Conservation (phyloP, 2,888 invertebrate genomes). For the Schizotus pectinicornis region DNA sequence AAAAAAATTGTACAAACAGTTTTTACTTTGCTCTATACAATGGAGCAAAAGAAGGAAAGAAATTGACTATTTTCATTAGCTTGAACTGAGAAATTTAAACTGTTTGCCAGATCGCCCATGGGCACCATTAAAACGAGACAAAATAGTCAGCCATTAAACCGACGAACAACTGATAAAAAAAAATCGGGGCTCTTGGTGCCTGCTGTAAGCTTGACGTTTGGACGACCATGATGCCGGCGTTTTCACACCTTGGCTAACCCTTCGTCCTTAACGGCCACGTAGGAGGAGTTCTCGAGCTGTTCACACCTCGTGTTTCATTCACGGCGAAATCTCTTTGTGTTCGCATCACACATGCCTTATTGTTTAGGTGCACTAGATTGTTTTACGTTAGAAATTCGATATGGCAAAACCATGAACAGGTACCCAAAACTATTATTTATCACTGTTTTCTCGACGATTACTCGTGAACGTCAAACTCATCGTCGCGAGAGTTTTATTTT, state of each 20-base stretch:
- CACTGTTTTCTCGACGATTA: not conserved
- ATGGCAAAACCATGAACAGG: constrained; percentile 10
- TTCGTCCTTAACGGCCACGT: constrained; percentile 30
- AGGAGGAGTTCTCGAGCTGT: constrained; percentile 27
- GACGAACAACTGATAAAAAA: constrained; percentile 19
- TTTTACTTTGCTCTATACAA: too few relatives aligned
- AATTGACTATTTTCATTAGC: too few relatives aligned
- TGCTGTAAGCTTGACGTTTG: constrained; percentile 23
- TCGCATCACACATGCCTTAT: constrained; percentile 29
- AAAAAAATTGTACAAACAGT: too few relatives aligned
- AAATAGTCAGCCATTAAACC: constrained; percentile 19
- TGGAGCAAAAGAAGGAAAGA: too few relatives aligned
- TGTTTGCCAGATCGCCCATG: too few relatives aligned
- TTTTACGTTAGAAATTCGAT: constrained; percentile 37
- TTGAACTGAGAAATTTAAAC: too few relatives aligned
- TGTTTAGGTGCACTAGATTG: constrained; percentile 37
- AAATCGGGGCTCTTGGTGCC: constrained; percentile 11
- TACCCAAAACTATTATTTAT: not conserved
- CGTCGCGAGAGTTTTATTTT: not conserved
- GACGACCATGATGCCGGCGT: constrained; percentile 44
- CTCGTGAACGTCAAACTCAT: too few relatives aligned
- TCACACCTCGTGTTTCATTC: constrained; percentile 28
- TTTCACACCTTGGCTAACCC: constrained; percentile 51
- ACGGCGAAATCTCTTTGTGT: constrained; percentile 17
- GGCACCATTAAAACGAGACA: not conserved